Conservation (phyloP, 2,888 invertebrate species). For the Subacronicta megacephala region DNA sequence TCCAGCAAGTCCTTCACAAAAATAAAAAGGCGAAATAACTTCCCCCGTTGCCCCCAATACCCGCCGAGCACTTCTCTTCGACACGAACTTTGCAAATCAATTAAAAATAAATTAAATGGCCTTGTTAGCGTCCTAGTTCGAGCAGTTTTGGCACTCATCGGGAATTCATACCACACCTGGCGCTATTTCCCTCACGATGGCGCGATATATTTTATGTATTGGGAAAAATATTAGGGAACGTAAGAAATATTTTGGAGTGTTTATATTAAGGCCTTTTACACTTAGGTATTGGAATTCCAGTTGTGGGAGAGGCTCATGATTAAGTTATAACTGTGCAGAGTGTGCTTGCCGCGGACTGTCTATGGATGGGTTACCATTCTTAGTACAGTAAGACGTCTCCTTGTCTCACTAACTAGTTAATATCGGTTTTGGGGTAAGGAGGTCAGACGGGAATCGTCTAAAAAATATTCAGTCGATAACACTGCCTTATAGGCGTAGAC, state of each 20-base stretch:
- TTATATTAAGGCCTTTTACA: conserved; percentile 27
- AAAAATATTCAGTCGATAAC: no score
- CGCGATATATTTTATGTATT: conserved; percentile 29
- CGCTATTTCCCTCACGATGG: conserved; percentile 18
- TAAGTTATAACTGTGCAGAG: no score
- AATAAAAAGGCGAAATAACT: conserved; percentile 5
- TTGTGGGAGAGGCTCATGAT: no score
- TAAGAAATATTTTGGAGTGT: conserved; percentile 7
- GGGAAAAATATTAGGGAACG: conserved; percentile 25
- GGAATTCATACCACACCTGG: conserved; percentile 61
- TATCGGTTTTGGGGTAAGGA: no score
- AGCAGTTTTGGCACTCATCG: conserved; percentile 57
- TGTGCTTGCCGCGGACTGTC: no score
- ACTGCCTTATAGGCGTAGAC: no score
- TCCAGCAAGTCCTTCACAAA: not conserved
- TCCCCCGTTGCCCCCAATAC: conserved; percentile 29
- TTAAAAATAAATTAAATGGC: conserved; percentile 79
- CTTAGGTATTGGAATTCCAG: conserved; percentile 6
- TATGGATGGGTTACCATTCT: no score
- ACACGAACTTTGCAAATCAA: conserved; percentile 70
- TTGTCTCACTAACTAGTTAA: no score
- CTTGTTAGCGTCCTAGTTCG: conserved; percentile 63
- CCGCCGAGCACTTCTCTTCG: conserved; percentile 38
- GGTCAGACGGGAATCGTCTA: no score
- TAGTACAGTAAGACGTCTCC: no score